Evolutionary conservation across 2,888 invertebrate species (phyloP).

Genomic region (Neoscelio sp.): DNA sequence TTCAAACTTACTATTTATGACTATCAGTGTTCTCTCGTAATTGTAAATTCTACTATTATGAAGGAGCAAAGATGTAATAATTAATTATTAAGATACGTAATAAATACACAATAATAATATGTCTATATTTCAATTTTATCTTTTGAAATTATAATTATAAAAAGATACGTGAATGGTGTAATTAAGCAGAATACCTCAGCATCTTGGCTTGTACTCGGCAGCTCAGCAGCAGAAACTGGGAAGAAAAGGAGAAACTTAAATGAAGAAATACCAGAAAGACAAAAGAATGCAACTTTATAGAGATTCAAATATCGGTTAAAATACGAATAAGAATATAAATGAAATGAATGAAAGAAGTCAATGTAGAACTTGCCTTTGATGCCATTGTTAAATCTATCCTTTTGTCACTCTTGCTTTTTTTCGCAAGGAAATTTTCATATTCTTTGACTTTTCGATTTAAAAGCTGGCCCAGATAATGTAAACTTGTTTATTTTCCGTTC

Average conservation of each 20-base stretch:
- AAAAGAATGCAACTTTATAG: constrained; percentile 12
- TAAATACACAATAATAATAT: too few relatives aligned
- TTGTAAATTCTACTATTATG: too few relatives aligned
- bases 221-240: too few relatives aligned
- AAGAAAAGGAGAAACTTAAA: not conserved
- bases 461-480: constrained; percentile 7
- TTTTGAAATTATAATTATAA: too few relatives aligned
- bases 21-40: too few relatives aligned
- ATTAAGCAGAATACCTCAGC: too few relatives aligned
- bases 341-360: constrained; percentile 31
- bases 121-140: too few relatives aligned
- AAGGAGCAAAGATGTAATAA: too few relatives aligned
- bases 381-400: constrained; percentile 20
- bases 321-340: constrained; percentile 22
- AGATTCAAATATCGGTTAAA: constrained; percentile 30
- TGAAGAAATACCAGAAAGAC: constrained; percentile 15
- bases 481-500: constrained; percentile 14
- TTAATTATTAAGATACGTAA: too few relatives aligned
- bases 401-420: constrained; percentile 20
- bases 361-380: constrained; percentile 31
- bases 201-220: too few relatives aligned
- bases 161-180: too few relatives aligned
- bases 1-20: too few relatives aligned
- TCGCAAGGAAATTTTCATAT: constrained; percentile 7
- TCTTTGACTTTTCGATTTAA: constrained; percentile 17